Evolutionary conservation across 2,113 vertebrate genomes (phyloP), one percentile per base, ranked within the genome.

Genomic region (Numenius arquata): DNA sequence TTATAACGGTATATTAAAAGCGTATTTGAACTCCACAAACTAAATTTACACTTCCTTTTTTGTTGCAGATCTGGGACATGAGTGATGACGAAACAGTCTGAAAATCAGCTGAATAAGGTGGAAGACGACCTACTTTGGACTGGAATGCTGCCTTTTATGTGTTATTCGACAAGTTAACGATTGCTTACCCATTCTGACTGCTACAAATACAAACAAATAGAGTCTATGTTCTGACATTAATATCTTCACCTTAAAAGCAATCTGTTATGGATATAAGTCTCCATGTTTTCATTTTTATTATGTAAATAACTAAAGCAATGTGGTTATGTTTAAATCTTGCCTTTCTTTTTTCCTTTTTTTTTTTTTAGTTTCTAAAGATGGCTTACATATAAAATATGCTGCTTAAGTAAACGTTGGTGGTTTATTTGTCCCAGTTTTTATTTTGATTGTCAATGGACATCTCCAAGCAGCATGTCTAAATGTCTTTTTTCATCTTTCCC

Each of bases 11-110:
- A n/a, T 50, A 43, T 73, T 74, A 65, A 89, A 85, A 77, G n/a
- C 43, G 5, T 61, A 32, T 74, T 94, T 78, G 43, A 91, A 81
- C 40, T 85, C 58, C 27, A 74, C 29, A 32, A 67, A 45, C 59
- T 90, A 19, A 79, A 90, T 47, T 68, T 23, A 12, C 12, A 27
- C 48, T 88, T 93, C 5, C 52, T 70, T 94, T 93, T 82, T 93
- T 84, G n/a, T 94, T 89, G 65, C 97, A 99, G 99, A 99, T 99
- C 94, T 99, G 99, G 99, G 99, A 99, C 95, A 99, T 99, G 99
- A 99, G 99, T 5, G 99, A 99, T 27, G 99, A 99, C 13, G 99
- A 99, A 97, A 99, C 99, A 38, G 91, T 99, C 82, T 99, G 98
- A 99, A 81, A 21, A 52, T 47, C 52, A 52, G 47, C 20, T 53